These are phyloP conservation scores for Pocillopora damicornis DNA, from an alignment of 64 coral and sea anemone species.

Conservation along the genomic window DNA sequence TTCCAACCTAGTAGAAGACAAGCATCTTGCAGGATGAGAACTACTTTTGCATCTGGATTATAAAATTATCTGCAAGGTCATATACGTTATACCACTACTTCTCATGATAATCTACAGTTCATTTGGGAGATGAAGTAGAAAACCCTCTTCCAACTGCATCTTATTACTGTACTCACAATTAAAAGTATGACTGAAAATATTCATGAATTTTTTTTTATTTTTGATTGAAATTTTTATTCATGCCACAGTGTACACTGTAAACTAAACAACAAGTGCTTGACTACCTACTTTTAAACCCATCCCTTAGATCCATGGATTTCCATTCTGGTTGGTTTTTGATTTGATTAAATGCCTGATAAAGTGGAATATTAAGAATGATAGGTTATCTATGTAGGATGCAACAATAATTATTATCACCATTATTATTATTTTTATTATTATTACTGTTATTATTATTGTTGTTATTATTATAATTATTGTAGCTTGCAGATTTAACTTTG, in stretches of 20 bases:
- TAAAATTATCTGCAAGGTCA: neutral
- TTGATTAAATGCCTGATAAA: neutral
- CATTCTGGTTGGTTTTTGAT: neutral
- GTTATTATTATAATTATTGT: constrained; percentile 10
- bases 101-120: constrained; percentile 4
- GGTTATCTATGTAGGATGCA: constrained; percentile 4
- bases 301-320: neutral
- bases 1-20: neutral
- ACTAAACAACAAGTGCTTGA: neutral
- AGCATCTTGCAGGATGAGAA: neutral
- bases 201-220: constrained; percentile 29
- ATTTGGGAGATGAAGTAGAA: neutral
- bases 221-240: constrained; percentile 51
- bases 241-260: constrained; percentile 14
- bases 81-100: neutral
- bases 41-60: neutral
- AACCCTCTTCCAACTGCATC: constrained; percentile 7
- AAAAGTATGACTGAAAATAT: constrained; percentile 28
- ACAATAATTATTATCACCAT: neutral
- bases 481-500: constrained; percentile 6
- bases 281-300: constrained; percentile 4
- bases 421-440: constrained; percentile 3
- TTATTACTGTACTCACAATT: neutral
- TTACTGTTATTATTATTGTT: neutral
- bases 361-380: neutral